Base-by-base conservation (phyloP, 2,888 invertebrate genomes). In the Brachypterus glaber region DNA sequence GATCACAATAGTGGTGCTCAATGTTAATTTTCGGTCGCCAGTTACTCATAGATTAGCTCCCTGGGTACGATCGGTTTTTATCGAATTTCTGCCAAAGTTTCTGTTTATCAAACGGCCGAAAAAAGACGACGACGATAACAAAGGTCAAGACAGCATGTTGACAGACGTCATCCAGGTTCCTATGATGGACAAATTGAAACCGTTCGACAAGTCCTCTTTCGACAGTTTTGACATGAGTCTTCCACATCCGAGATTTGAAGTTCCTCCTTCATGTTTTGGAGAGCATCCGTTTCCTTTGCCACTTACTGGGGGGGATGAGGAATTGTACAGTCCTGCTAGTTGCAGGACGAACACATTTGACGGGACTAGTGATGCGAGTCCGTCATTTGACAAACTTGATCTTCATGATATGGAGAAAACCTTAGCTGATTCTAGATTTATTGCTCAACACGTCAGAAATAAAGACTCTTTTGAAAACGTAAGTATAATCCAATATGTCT, bases 401-500 rank as follows among this genome's bases (percentile, higher is more conserved):
- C 75, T 85, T 50, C 77, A 83, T 63, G 87, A 87, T 68, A 82
- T 89, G 76, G 90, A 91, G 68, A 88, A 88, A 67, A 88, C 91
- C 57, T 82, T 90, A 67, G 87, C 88, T 63, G 89, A 90, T 55
- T 88, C 91, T 50, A 80, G 86, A 59, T 92, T 92, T 68, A 90
- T 92, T 70, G 91, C 91, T 61, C 92, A 92, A 69, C 92, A 92
- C 66, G 88, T 90, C 66, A 85, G 81, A 68, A 92, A 92, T 72
- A 88, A 90, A 70, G 91, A 92, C 69, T 86, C 85, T 66, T 92
- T 90, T 67, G 90, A 89, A 68, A 87, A 83, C 68, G 91, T 91
- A 73, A 83, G 87, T 81, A 60, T 9, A 14, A 17, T 5, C 9
- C 37, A 15, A n/a, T n/a, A n/a, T n/a, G n/a, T n/a, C n/a, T n/a